Base-by-base conservation (phyloP, 2,797 vertebrate genomes). In the Fistularia tabacaria region DNA sequence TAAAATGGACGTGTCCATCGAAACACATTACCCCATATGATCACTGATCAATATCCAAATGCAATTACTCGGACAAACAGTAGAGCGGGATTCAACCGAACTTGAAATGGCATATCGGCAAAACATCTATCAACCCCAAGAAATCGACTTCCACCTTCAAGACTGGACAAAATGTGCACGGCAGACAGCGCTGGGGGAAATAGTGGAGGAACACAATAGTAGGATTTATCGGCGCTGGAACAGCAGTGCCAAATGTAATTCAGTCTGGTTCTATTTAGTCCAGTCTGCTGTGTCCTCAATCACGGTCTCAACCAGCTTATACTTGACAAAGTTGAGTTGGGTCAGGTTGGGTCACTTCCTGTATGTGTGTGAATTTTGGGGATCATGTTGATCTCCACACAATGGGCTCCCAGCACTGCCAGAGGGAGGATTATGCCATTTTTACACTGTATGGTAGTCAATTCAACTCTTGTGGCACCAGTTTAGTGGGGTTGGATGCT, bases 331-430 rank as follows among this genome's bases (percentile, higher is more conserved):
- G 68, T 71, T 62, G 73, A 63, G 57, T 49, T 45, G 55, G 82
- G 76, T 82, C 69, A 83, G 78, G 71, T 80, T 53, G 65, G 78
- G 78, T 86, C 79, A 86, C 71, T 89, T 87, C 88, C 85, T 87
- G 74, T 82, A 65, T 57, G 66, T 62, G 79, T 88, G 77, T 66
- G 63, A 85, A 89, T 86, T 89, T 85, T 14, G 64, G 76, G 79
- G 85, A 87, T 88, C 85, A 86, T 72, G 74, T 84, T 88, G 83
- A 89, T 88, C 85, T 88, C 82, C 48, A 77, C 81, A 90, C 86
- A 92, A 88, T 84, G 82, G 57, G 69, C 68, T 83, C 77, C 52
- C 69, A 66, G 66, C 71, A 60, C 71, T 80, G 85, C 84, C 85
- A 83, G 76, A 43, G 66, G 65, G 51, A 77, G 86, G 85, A 88